Evolutionary conservation across 2,888 invertebrate genomes (phyloP), one percentile per base, ranked within the genome.

Genomic region (Lycocerus yunnanus): DNA sequence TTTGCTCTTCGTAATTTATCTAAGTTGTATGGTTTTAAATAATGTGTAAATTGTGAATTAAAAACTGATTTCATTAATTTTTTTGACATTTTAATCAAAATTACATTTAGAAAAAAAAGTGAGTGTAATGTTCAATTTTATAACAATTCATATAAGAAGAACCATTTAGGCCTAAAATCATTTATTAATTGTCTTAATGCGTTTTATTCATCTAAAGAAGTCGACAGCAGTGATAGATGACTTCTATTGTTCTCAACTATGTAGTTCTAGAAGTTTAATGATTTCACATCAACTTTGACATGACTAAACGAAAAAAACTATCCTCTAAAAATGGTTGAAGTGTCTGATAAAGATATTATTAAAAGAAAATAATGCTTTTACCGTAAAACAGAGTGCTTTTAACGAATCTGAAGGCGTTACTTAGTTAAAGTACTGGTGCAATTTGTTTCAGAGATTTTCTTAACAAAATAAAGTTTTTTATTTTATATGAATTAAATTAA

Each of bases 201-300:
- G 69, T 24, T 68, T 20, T 24, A 61, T 24, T 69, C 61, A 16
- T 18, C 60, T 68, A 18, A 63, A 63, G 61, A 63, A 63, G 61
- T 63, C 71, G 68, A 72, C 72, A 72, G 68, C 43, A 72, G 66
- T 73, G 73, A 73, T 69, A 73, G 59, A 73, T 73, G 69, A 70
- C 66, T 73, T 66, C 15, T 59, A 60, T 63, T 66, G 67, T 73
- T 43, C 63, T 66, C 20, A n/a, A 18, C 61, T 20, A 15, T 63
- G 61, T 63, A 63, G 61, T 63, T 63, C 21, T 73, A 43, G 66
- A 73, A 69, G 69, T 69, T 58, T 70, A 73, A 73, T 61, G 68
- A 69, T 59, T 43, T 63, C 66, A 73, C 73, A 69, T 73, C 43
- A 73, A 20, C 27, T 24, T 21, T 61, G 68, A 72, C 72, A 66